These are phyloP conservation scores for Sarcophaga variegata DNA, from an alignment of 2,888 invertebrate species.

Conservation along the genomic window DNA sequence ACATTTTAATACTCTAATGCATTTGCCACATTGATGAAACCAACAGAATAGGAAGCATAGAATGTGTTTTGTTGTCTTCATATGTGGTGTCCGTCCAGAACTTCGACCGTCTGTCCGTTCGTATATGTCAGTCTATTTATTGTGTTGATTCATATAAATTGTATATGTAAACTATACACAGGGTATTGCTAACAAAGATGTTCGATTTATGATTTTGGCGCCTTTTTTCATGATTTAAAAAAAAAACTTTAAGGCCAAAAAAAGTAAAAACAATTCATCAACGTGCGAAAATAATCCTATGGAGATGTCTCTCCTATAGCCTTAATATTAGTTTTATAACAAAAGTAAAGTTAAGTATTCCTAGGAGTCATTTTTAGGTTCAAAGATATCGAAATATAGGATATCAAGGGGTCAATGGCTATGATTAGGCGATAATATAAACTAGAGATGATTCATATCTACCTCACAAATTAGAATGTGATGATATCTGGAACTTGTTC, in stretches of 20 bases:
- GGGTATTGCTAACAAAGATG: conserved; percentile 1
- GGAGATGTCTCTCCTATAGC: no score
- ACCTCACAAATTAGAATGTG: no score
- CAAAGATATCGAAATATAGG: no score
- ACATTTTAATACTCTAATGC: background rate
- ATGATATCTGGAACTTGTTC: no score
- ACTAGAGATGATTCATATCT: no score
- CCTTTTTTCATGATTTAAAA: background rate
- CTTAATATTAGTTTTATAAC: no score
- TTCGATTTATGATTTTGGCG: background rate
- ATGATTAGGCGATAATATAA: no score
- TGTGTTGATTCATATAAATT: conserved; percentile 53
- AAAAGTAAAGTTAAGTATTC: no score
- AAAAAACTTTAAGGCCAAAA: no score
- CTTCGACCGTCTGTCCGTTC: background rate
- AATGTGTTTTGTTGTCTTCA: conserved; percentile 23
- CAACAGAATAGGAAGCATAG: background rate
- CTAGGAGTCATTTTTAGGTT: no score
- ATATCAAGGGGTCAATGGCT: no score
- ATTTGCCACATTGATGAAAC: background rate
- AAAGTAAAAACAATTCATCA: accelerated
- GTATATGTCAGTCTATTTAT: conserved; percentile 41
- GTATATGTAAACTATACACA: conserved; percentile 22
- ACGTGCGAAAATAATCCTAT: no score
- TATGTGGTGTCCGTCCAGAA: background rate